A percentile compares a stretch with the other conserved stretches of the same genome.
phyloP scores from a whole-genome alignment of 2,113 vertebrate species.

The Penelope pileata region DNA sequence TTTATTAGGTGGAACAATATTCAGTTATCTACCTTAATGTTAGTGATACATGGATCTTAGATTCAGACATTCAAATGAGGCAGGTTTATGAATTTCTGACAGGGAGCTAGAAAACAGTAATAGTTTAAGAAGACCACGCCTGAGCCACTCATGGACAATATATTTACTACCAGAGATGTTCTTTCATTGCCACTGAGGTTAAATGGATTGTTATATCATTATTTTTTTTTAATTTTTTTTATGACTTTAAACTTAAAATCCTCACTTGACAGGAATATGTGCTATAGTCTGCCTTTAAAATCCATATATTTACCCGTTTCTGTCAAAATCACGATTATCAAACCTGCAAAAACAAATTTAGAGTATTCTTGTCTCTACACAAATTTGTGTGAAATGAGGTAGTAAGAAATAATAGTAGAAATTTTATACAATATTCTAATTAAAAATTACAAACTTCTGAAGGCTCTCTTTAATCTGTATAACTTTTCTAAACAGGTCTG shows the following conservation, averaged over 20 bases:
- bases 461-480: neutral
- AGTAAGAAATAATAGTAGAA: neutral
- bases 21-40: neutral
- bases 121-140: neutral
- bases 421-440: neutral
- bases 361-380: neutral
- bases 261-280: neutral
- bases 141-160: neutral
- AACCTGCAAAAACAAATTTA: neutral
- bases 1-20: neutral
- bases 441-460: neutral
- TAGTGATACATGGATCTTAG: neutral
- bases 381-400: neutral
- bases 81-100: neutral
- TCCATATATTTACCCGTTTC: neutral
- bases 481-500: neutral
- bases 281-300: neutral
- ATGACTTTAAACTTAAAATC: neutral
- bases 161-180: neutral
- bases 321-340: neutral
- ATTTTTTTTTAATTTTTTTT: neutral
- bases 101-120: neutral
- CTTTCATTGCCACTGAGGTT: neutral
- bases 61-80: neutral
- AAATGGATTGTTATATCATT: neutral